phyloP scores from a whole-genome alignment of 2,797 vertebrate species.

The Platyrinchus mystaceus region DNA sequence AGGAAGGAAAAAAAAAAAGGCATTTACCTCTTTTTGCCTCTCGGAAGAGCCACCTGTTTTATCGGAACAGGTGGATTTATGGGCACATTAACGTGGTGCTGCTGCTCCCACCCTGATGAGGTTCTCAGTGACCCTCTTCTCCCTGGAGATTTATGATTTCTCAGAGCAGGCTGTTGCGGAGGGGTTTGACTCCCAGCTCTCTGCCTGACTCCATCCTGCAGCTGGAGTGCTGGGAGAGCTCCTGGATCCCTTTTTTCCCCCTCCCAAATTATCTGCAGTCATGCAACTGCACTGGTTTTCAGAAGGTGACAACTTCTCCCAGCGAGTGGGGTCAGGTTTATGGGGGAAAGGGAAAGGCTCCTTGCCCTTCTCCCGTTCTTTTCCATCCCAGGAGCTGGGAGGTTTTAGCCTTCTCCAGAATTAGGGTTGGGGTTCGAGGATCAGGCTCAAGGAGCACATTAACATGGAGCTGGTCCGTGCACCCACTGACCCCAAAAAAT shows the following conservation, averaged over 20 bases:
- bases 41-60: conserved; percentile 52
- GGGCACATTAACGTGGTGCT: conserved; percentile 10
- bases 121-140: conserved; percentile 50
- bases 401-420: neutral
- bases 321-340: neutral
- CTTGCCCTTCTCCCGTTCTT: accelerated
- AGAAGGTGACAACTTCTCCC: neutral
- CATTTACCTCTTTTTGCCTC: conserved; percentile 15
- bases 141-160: neutral
- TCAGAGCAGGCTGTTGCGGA: neutral
- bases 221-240: neutral
- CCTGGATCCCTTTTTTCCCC: neutral
- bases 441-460: neutral
- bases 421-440: neutral
- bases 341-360: neutral
- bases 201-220: neutral
- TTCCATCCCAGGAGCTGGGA: neutral
- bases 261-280: neutral
- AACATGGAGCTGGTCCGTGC: neutral
- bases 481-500: neutral
- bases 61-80: conserved; percentile 30
- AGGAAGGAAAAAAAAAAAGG: neutral
- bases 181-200: neutral
- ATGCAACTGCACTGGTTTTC: neutral
- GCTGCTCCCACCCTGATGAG: conserved; percentile 56